Conservation (phyloP, 2,797 vertebrate genomes). For the Propithecus perrieri region DNA sequence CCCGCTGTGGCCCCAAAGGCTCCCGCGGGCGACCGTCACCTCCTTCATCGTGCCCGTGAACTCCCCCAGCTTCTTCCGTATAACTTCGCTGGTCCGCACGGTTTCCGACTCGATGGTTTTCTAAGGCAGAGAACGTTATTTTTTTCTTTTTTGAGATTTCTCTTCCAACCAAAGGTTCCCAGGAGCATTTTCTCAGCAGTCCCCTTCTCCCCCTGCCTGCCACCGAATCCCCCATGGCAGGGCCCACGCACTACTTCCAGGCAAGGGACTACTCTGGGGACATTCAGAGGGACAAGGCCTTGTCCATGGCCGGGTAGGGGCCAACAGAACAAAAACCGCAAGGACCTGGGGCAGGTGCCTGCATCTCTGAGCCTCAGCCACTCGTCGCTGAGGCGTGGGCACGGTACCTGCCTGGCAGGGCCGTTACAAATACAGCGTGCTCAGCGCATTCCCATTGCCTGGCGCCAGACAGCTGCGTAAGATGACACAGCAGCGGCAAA, state of each 20-base stretch:
- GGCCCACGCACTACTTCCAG: background rate
- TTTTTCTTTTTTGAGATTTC: background rate
- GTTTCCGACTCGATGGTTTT: conserved; percentile 99
- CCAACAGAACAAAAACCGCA: background rate
- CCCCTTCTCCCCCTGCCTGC: background rate
- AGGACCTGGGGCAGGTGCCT: no score
- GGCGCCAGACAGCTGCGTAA: background rate
- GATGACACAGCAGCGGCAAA: background rate
- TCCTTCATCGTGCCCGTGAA: conserved; percentile 95
- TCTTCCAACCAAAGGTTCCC: background rate
- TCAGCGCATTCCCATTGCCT: accelerated
- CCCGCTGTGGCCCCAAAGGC: background rate
- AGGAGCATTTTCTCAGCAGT: background rate
- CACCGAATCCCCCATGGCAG: background rate
- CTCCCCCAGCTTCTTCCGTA: conserved; percentile 93
- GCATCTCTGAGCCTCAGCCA: background rate
- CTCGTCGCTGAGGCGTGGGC: accelerated
- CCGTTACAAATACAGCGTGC: background rate
- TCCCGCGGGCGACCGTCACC: conserved; percentile 79
- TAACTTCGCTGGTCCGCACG: conserved; percentile 92
- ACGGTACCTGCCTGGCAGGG: no score
- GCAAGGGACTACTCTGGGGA: background rate
- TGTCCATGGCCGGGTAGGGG: background rate
- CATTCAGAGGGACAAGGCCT: background rate
- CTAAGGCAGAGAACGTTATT: conserved; percentile 76